These are phyloP conservation scores for Osmerus mordax DNA, from an alignment of 2,113 vertebrate genomes.

Conservation along the genomic window DNA sequence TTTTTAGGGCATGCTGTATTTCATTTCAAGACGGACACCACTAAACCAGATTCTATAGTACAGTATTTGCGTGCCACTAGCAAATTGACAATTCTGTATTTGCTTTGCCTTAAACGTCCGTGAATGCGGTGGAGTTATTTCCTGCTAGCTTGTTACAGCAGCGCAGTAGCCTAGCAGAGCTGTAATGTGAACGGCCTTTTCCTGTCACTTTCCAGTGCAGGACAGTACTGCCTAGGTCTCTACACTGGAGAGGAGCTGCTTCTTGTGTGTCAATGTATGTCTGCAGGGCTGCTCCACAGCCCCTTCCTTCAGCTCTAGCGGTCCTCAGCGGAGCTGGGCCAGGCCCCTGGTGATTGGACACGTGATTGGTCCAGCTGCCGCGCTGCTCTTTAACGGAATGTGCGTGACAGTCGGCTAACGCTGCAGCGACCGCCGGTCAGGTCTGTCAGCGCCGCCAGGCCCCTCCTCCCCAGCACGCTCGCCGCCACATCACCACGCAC, in stretches of 20 bases:
- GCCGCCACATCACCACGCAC: background rate
- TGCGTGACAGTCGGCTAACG: slow-evolving; percentile 14
- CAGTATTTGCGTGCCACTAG: background rate
- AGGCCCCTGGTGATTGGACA: slow-evolving; percentile 14
- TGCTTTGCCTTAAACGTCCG: background rate
- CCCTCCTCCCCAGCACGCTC: slow-evolving; percentile 5
- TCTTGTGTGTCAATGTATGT: background rate
- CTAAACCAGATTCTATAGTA: no score
- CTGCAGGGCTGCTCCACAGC: background rate
- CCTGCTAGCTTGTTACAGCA: no score
- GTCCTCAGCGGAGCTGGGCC: slow-evolving; percentile 11
- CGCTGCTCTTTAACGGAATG: background rate
- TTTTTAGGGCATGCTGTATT: background rate
- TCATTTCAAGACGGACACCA: no score
- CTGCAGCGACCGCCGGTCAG: background rate
- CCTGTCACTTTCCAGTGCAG: no score
- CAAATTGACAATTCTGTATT: background rate
- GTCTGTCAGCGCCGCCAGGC: background rate
- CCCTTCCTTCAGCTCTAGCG: background rate
- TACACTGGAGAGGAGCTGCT: no score
- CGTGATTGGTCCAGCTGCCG: slow-evolving; percentile 15
- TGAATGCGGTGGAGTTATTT: no score
- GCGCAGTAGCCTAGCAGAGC: no score
- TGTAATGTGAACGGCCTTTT: no score
- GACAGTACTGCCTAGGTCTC: no score